Conservation (phyloP, 2,888 invertebrate genomes). For the Branchipolynoe longqiensis region DNA sequence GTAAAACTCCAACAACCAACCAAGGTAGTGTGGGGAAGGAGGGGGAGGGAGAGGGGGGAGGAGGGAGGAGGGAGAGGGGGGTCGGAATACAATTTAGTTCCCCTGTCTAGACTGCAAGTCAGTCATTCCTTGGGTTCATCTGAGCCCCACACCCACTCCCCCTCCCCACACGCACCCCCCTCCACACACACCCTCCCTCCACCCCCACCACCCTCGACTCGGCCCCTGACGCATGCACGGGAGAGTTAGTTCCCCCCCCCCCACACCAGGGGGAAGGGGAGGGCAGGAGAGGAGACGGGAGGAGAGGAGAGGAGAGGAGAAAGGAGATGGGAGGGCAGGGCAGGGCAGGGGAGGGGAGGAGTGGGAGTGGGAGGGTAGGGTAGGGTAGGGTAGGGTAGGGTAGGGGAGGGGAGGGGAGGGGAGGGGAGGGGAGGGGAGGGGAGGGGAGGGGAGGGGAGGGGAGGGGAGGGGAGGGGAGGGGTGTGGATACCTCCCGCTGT, state of each 20-base stretch:
- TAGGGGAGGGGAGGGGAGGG: neutral
- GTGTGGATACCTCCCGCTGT: too few relatives aligned
- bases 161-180: too few relatives aligned
- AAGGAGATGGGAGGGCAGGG: neutral
- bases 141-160: too few relatives aligned
- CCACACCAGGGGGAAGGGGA: neutral
- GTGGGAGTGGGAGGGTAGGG: neutral
- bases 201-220: too few relatives aligned
- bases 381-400: neutral
- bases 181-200: too few relatives aligned
- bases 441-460: neutral
- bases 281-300: neutral
- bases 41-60: neutral
- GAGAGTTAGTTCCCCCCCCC: too few relatives aligned
- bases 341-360: neutral
- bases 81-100: neutral
- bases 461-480: too few relatives aligned
- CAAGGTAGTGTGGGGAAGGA: too few relatives aligned
- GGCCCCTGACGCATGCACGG: too few relatives aligned
- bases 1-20: too few relatives aligned
- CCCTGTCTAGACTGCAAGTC: neutral
- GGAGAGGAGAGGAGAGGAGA: neutral
- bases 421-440: neutral
- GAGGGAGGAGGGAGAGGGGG: slow-evolving; percentile 13
- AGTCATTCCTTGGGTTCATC: too few relatives aligned